Base-by-base conservation (phyloP, 2,888 invertebrate species). In the Geotrupes spiniger region DNA sequence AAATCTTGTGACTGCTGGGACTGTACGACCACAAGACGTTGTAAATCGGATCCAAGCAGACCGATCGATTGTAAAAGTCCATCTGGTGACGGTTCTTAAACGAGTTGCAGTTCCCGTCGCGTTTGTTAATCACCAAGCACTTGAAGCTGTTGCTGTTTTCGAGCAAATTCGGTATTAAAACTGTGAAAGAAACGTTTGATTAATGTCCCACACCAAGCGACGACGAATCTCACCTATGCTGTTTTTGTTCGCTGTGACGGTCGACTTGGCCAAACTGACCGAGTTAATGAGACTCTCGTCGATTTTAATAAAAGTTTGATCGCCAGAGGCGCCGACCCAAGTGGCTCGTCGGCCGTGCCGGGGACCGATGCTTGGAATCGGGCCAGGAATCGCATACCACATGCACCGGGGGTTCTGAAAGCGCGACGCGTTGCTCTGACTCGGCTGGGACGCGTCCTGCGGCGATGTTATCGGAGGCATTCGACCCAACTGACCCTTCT, bases 301-400 rank as follows among this genome's bases (percentile, higher is more conserved):
- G 43, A 95, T 84, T 71, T 91, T 91, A 39, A 96, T 79, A 68
- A 91, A 94, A 1, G 97, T 98, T 73, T 93, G 92, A 76, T 98
- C 97, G 0, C 93, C 95, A n/a, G 92, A 90, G 2, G 96, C 95
- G 1, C 91, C 89, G 10, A 97, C 82, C 93, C 94, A 95, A 0
- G 92, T 91, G 0, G 93, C 97, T 62, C 89, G 82, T 58, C 92
- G 84, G 0, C 94, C 90, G 74, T 87, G 85, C 47, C 86, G 83
- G 0, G 91, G 86, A 0, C 97, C 97, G 36, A 92, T 81, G 41
- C 87, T 85, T 0, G 89, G 85, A 21, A 95, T 84, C 1, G 82
- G 75, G 3, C 83, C 85, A 1, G 93, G 91, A 45, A 83, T 80
- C 16, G 88, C 79, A 66, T 84, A 81, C 85, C 87, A 85, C 1